Percentiles rank a stretch among this genome's conserved stretches.
phyloP scores from a whole-genome alignment of 2,797 vertebrate genomes.

The Coilia nasus region DNA sequence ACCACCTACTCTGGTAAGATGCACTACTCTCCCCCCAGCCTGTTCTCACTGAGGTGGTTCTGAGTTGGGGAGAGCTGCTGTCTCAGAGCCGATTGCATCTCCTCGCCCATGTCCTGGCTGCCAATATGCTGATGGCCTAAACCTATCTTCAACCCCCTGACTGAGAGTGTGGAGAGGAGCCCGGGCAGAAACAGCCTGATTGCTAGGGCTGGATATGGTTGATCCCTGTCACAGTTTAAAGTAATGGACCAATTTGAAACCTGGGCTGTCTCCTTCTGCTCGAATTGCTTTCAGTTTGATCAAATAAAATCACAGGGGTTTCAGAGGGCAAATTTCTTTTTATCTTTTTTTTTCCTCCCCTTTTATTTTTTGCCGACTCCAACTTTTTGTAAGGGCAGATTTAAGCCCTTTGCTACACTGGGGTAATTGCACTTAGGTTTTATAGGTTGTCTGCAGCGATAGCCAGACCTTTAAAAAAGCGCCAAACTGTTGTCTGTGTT shows the following conservation, averaged over 20 bases:
- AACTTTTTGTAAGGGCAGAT: background rate
- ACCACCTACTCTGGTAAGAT: too few relatives aligned
- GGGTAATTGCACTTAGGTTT: background rate
- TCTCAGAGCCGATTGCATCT: too few relatives aligned
- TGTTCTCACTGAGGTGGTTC: too few relatives aligned
- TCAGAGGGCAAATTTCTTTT: background rate
- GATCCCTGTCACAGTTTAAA: slow-evolving; percentile 4
- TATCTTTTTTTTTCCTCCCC: background rate
- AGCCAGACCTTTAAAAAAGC: background rate
- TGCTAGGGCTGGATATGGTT: slow-evolving; percentile 1
- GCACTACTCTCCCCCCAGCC: too few relatives aligned
- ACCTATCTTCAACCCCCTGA: background rate
- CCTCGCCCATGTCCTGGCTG: too few relatives aligned
- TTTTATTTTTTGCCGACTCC: background rate
- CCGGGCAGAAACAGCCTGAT: background rate
- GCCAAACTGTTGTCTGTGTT: background rate
- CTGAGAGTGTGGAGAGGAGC: background rate
- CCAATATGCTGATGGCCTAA: too few relatives aligned
- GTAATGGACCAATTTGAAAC: background rate
- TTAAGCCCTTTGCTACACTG: background rate
- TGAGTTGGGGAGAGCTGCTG: too few relatives aligned
- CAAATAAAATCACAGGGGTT: background rate
- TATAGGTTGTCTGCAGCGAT: background rate
- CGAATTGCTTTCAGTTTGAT: background rate
- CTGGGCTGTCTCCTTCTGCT: background rate